Base-by-base conservation (phyloP, 2,797 vertebrate genomes). In the Rhinoraja longicauda region DNA sequence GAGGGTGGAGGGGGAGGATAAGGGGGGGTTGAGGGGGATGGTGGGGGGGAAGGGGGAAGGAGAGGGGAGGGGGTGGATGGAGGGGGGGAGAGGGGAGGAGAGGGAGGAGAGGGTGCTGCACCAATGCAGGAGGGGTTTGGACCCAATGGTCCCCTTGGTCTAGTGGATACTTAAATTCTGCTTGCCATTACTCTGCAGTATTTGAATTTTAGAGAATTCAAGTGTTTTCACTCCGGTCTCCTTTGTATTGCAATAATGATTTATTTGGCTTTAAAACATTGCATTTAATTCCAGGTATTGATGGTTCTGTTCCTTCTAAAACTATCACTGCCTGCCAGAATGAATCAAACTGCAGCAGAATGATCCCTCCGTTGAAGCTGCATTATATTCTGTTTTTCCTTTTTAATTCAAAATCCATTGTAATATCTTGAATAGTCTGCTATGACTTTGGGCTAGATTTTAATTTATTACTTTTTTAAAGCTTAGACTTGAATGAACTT, bases 191-290 rank as follows among this genome's bases (percentile, higher is more conserved):
- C 32, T 19, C 32, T 64, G 0, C 15, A 6, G 53, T 24, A 62
- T 59, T 62, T 29, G 62, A 15, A 86, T 86, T 62, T 86, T 64
- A 64, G 4, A 73, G 67, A 90, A 91, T 91, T 70, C 67, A 90
- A 90, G 9, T 26, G 39, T 91, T 72, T 70, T 21, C 36, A 53
- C 45, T 5, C 26, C 26, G 24, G 90, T 53, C 67, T 91, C 9
- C 39, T 91, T 45, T 73, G 32, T 70, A 45, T 72, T 73, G 15
- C 72, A 36, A 19, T 39, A 45, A 91, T 72, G 67, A 39, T 21
- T 64, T 36, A 36, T 73, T 84, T 72, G 26, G 9, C 45, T 75
- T 75, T 75, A 75, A 53, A 2, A 72, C 9, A 57, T 91, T 75
- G 70, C 10, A 73, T 72, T 92, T 75, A 5, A 5, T 73, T 91